phyloP scores from a whole-genome alignment of 2,113 vertebrate genomes.

The Orycteropus afer region DNA sequence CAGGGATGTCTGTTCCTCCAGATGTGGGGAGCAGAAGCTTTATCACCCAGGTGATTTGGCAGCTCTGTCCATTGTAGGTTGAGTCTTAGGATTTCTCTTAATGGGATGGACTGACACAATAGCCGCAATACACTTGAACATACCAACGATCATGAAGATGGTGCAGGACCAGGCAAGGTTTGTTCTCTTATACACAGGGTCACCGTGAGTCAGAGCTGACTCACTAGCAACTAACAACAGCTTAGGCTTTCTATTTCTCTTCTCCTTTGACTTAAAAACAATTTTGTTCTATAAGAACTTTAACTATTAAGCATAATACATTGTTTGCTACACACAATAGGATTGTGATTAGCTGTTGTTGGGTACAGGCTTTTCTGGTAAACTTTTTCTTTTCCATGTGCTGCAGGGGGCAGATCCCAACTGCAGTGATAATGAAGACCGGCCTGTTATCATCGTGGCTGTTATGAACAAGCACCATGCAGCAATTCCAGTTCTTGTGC shows the following conservation, averaged over 20 bases:
- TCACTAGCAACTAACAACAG: neutral
- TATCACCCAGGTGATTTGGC: neutral
- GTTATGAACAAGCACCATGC: constrained; percentile 85
- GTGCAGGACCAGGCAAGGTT: neutral
- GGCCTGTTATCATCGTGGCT: constrained; percentile 84
- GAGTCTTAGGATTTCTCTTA: neutral
- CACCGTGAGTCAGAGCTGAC: neutral
- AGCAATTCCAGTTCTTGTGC: constrained; percentile 87
- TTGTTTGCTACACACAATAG: neutral
- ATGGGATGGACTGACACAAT: neutral
- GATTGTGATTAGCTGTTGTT: neutral
- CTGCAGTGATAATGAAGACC: constrained; percentile 78
- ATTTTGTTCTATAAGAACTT: neutral
- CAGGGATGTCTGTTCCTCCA: neutral
- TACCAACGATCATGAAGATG: neutral
- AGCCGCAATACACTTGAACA: too few relatives aligned
- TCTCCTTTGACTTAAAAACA: neutral
- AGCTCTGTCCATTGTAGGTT: neutral
- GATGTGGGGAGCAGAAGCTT: neutral
- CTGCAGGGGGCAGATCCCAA: constrained; percentile 91
- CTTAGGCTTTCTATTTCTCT: neutral
- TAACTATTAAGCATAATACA: neutral
- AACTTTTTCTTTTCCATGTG: neutral
- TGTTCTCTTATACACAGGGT: neutral
- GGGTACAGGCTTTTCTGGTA: neutral